These are phyloP conservation scores for Acrobasis repandana DNA, from an alignment of 2,888 invertebrate species.

Conservation along the genomic window DNA sequence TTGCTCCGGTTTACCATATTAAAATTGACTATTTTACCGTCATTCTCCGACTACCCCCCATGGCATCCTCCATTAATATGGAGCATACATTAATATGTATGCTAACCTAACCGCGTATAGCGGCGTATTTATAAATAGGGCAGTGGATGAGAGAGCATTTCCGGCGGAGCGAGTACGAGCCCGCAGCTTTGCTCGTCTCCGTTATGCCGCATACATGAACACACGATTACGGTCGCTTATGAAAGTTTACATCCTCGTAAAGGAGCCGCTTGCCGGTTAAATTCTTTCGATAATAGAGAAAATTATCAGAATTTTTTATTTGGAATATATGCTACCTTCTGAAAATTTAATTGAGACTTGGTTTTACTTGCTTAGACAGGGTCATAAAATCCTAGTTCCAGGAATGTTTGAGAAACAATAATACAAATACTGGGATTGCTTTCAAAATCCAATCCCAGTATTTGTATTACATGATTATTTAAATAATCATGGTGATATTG, in stretches of 20 bases:
- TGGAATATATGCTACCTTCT: no score
- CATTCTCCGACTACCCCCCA: slow-evolving; percentile 5
- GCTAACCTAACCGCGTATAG: slow-evolving; percentile 24
- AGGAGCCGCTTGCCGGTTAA: neutral
- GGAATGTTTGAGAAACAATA: no score
- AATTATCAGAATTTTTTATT: no score
- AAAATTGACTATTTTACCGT: neutral
- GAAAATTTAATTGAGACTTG: no score
- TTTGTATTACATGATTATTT: no score
- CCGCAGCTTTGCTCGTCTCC: slow-evolving; percentile 52
- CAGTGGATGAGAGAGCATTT: slow-evolving; percentile 64
- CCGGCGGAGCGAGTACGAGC: slow-evolving; percentile 47
- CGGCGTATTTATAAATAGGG: slow-evolving; percentile 60
- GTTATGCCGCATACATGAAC: slow-evolving; percentile 38
- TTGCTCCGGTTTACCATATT: neutral
- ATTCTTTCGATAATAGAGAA: neutral
- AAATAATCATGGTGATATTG: no score
- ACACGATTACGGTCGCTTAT: slow-evolving; percentile 16
- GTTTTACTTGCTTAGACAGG: no score
- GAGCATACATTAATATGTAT: slow-evolving; percentile 23
- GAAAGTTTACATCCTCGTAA: neutral
- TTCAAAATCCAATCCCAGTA: no score
- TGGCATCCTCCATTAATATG: slow-evolving; percentile 9
- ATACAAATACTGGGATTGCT: no score
- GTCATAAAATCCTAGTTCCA: no score